Base-by-base conservation (phyloP, 2,113 vertebrate genomes). In the Oophaga pumilio region DNA sequence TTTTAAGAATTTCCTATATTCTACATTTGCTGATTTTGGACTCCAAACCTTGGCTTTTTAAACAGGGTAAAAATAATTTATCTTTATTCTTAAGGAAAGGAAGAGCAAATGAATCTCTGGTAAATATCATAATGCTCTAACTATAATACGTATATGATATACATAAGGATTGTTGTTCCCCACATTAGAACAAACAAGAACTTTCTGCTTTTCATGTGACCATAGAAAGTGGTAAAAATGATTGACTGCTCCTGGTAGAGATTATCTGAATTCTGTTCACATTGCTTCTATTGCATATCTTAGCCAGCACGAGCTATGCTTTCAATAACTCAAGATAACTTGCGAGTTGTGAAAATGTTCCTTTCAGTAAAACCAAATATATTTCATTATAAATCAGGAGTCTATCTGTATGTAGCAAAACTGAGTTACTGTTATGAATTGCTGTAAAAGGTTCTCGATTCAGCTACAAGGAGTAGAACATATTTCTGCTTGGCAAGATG, bases 321-420 rank as follows among this genome's bases (percentile, higher is more conserved):
- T 83, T 83, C 81, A 52, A 83, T 26, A 26, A 64, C n/a, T 22
- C 13, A 17, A 82, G 62, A 83, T 53, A 83, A 83, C 62, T 26
- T 52, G 22, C 2, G 50, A 82, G 79, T 68, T 83, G 81, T 68
- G 81, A 68, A 83, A 69, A 83, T 26, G 62, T 69, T 83, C 43
- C 62, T 66, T 69, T 52, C 33, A 69, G 62, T 69, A 68, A 83
- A 83, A 83, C 62, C 64, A 83, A 52, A 69, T 83, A 50, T 69
- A 83, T 83, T 83, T 83, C 50, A 68, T 53, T 83, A 83, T 69
- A 83, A 68, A 83, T 83, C 81, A 53, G 22, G 69, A 68, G 62
- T 15, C 62, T 83, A 68, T 83, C 22, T 83, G 64, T 83, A 83
- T 69, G 49, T 68, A 68, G 49, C 81, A 83, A 83, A 69, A 52